Base-by-base conservation (phyloP, 2,113 vertebrate genomes). In the Echinops telfairi region DNA sequence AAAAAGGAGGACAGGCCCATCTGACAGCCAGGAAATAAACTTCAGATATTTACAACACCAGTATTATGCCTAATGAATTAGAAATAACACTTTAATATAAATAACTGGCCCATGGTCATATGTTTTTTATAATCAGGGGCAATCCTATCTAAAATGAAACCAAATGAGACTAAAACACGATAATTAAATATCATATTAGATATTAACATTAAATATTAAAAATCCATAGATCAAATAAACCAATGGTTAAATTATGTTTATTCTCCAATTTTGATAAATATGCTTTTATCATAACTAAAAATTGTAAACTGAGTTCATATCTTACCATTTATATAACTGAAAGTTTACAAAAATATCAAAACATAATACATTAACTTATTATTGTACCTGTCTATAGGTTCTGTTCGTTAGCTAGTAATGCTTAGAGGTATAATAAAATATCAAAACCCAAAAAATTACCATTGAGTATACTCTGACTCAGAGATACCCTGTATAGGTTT, bases 101-200 rank as follows among this genome's bases (percentile, higher is more conserved):
- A 88, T 86, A 66, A 80, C 0, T 64, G n/a, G 25, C 14, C 14
- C 2, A 57, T 7, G 62, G 58, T 66, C 1, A 53, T 12, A 17
- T 31, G 1, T 53, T n/a, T 22, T 83, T 53, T 86, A 43, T 58
- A 60, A 79, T 70, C 83, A 80, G 4, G 22, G n/a, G 9, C 7
- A 86, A 22, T 64, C 36, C 29, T 81, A 84, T 0, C 1, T 3
- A 14, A 36, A 64, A 73, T 20, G 19, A 89, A 40, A 3, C 11
- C 47, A 92, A 71, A 90, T 66, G 10, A 90, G 33, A 60, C 6
- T 78, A 85, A 86, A 23, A 64, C 36, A 31, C 5, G 31, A 85
- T 75, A 93, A 88, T 31, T 90, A 84, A 88, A 91, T 85, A 93
- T 89, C 66, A 43, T 91, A 80, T 58, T 71, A 83, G 82, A 73